Evolutionary conservation across 1,140 invertebrate species (phyloP).

Genomic region (Wasmannia auropunctata): DNA sequence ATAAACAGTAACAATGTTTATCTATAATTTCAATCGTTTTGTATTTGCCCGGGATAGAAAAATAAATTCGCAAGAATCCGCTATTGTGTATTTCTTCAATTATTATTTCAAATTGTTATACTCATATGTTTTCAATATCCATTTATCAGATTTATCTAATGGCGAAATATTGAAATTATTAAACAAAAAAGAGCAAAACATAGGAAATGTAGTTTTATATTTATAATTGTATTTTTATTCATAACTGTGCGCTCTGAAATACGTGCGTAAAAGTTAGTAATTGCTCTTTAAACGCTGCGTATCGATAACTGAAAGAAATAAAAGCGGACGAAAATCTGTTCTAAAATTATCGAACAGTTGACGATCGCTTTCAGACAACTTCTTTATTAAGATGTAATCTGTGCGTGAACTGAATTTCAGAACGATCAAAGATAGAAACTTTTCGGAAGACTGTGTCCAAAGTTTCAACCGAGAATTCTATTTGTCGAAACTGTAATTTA

Average conservation of each 20-base stretch:
- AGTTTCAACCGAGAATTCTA: conserved; percentile 23
- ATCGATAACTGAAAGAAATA: neutral
- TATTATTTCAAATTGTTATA: neutral
- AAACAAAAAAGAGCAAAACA: neutral
- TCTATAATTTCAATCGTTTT: conserved; percentile 4
- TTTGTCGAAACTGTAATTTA: conserved; percentile 48
- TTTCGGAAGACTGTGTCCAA: conserved; percentile 5
- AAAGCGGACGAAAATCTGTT: neutral
- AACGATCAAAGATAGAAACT: conserved; percentile 29
- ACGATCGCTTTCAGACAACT: neutral
- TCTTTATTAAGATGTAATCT: conserved; percentile 39
- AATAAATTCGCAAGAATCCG: conserved; percentile 7
- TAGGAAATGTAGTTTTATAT: neutral
- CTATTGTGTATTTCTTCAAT: neutral
- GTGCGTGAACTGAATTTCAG: conserved; percentile 18
- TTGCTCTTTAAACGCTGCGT: neutral
- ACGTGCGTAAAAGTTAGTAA: neutral
- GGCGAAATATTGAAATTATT: neutral
- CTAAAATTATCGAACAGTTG: neutral
- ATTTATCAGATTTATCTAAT: neutral
- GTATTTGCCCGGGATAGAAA: neutral
- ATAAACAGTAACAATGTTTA: conserved; percentile 13
- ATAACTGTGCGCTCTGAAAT: neutral
- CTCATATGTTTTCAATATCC: neutral
- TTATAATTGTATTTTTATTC: neutral